Evolutionary conservation across 2,888 invertebrate species (phyloP), one percentile per base, ranked within the genome.

Genomic region (Ctenicera cuprea): DNA sequence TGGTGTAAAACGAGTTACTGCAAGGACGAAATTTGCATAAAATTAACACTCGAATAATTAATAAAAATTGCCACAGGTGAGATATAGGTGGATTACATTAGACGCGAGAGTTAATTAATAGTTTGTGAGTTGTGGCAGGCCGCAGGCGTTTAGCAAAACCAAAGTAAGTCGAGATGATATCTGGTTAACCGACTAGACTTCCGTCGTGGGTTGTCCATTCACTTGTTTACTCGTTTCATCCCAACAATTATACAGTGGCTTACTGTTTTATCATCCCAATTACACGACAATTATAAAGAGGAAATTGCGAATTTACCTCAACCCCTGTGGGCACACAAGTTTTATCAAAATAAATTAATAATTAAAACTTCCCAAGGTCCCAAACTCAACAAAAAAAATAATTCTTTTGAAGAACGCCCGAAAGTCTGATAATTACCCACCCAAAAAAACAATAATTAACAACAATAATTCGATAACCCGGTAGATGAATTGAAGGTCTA

Each of bases 131-230:
- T 71, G 70, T 71, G 70, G 70, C 52, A 63, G 62, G 63, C 70
- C 70, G 63, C 52, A 62, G 69, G 69, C 62, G 16, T 62, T 69
- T 52, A 62, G 41, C 62, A 52, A 69, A 68, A 69, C 62, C 68
- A 68, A 68, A 68, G 66, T 59, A 59, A 71, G 57, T 50, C 65
- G 33, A 71, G 71, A 74, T 71, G 71, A 71, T 74, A 71, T 71
- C 71, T 71, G 66, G 64, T 74, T 70, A 74, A 71, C 71, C 71
- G 62, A 71, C 61, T 74, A 67, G 45, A 74, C 74, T 74, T 74
- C 74, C 74, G 63, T 65, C 67, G 71, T 68, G 52, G 61, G 45
- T 30, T 41, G 43, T 48, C 65, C 66, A 57, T 72, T 67, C 48
- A 62, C 66, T 59, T 52, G 50, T n/a, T 43, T n/a, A 8, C 41